These are phyloP conservation scores for Calycopis cecrops DNA, from an alignment of 1,140 invertebrate genomes.

Conservation along the genomic window DNA sequence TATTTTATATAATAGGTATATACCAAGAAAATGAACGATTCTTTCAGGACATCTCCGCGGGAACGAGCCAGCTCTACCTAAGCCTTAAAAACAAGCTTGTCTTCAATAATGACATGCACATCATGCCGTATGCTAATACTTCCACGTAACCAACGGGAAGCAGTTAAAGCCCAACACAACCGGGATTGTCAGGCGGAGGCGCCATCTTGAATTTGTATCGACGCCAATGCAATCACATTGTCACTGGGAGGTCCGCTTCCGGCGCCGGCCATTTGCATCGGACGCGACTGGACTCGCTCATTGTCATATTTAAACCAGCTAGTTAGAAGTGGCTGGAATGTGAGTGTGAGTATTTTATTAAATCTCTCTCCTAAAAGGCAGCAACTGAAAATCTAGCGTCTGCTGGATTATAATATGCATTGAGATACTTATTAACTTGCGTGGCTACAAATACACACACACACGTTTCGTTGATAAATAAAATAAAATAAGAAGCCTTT, in stretches of 20 bases:
- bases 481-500: too few species aligned
- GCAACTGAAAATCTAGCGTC: too few species aligned
- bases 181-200: slow-evolving; percentile 54
- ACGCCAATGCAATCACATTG: slow-evolving; percentile 36
- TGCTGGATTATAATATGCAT: too few species aligned
- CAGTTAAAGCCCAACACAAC: slow-evolving; percentile 43
- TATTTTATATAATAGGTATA: too few species aligned
- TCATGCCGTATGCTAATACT: slow-evolving; percentile 36
- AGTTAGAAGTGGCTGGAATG: neutral
- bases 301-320: slow-evolving; percentile 35
- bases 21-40: too few species aligned
- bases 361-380: too few species aligned
- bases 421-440: too few species aligned
- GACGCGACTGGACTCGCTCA: slow-evolving; percentile 62
- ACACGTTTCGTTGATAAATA: too few species aligned
- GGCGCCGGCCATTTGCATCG: slow-evolving; percentile 70
- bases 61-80: too few species aligned
- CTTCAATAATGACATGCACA: slow-evolving; percentile 14
- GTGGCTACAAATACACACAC: too few species aligned
- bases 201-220: slow-evolving; percentile 56
- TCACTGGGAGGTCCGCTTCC: slow-evolving; percentile 67
- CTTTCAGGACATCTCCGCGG: too few species aligned
- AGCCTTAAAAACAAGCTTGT: neutral
- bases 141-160: slow-evolving; percentile 57
- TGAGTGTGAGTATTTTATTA: too few species aligned